Evolutionary conservation across 2,888 invertebrate genomes (phyloP).

Genomic region (Machimus atricapillus): DNA sequence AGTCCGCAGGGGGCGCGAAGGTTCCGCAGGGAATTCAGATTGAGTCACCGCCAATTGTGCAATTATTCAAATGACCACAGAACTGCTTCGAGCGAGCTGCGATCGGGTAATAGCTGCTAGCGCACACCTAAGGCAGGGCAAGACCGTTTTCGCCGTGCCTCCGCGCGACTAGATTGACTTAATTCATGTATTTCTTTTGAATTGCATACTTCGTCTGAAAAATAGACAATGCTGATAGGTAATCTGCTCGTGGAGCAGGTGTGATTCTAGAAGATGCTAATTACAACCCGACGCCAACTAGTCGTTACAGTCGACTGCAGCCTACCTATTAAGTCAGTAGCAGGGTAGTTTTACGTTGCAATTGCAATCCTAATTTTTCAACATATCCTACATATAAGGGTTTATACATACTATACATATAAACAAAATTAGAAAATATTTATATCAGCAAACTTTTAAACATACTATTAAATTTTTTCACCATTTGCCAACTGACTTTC

Average conservation of each 20-base stretch:
- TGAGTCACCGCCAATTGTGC: constrained; percentile 19
- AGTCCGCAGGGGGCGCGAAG: neutral
- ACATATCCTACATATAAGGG: no score
- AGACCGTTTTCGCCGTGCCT: neutral
- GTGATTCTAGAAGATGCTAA: neutral
- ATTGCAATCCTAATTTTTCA: neutral
- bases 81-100: neutral
- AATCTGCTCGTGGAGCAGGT: neutral
- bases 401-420: no score
- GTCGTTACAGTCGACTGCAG: neutral
- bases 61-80: constrained; percentile 16
- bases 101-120: neutral
- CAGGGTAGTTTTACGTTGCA: neutral
- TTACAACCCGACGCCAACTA: neutral
- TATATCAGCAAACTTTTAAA: no score
- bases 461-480: no score
- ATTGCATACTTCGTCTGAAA: neutral
- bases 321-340: neutral
- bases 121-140: neutral
- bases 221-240: neutral
- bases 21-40: constrained; percentile 1
- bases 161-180: neutral
- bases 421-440: no score
- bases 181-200: neutral
- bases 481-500: no score